Percentiles rank a stretch among this genome's conserved stretches.
These are phyloP conservation scores for Meghimatium bilineatum DNA, from an alignment of 2,888 invertebrate species.

Conservation along the genomic window DNA sequence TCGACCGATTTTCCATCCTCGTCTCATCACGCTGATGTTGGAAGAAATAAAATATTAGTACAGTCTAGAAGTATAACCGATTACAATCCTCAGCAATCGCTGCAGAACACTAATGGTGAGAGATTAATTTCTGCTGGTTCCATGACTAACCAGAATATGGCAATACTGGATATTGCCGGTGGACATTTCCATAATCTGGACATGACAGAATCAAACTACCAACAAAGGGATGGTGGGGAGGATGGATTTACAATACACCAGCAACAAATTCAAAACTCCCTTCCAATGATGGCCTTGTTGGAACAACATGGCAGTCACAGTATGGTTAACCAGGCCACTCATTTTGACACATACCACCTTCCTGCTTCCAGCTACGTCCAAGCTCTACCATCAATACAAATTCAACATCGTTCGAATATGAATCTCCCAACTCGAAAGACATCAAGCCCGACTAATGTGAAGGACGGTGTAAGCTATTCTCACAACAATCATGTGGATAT, in stretches of 20 bases:
- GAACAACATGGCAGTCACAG: slow-evolving; percentile 39
- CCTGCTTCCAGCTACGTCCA: slow-evolving; percentile 24
- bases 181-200: slow-evolving; percentile 10
- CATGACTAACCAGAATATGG: slow-evolving; percentile 8
- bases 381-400: background rate
- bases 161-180: background rate
- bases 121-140: slow-evolving; percentile 8
- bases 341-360: slow-evolving; percentile 7
- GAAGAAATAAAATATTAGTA: background rate
- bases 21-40: background rate
- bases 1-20: background rate
- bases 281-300: slow-evolving; percentile 18
- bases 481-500: slow-evolving; percentile 30
- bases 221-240: background rate
- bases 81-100: slow-evolving; percentile 1
- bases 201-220: background rate
- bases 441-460: slow-evolving; percentile 5
- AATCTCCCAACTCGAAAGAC: slow-evolving; percentile 33
- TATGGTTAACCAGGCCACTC: slow-evolving; percentile 3
- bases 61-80: background rate
- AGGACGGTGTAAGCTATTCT: background rate
- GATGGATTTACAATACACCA: slow-evolving; percentile 12
- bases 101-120: background rate
- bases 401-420: slow-evolving; percentile 31
- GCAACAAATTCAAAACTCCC: slow-evolving; percentile 28